Percentiles rank a stretch among this genome's conserved stretches.
These are phyloP conservation scores for Propithecus deckenii DNA, from an alignment of 2,797 vertebrate genomes.

Conservation along the genomic window DNA sequence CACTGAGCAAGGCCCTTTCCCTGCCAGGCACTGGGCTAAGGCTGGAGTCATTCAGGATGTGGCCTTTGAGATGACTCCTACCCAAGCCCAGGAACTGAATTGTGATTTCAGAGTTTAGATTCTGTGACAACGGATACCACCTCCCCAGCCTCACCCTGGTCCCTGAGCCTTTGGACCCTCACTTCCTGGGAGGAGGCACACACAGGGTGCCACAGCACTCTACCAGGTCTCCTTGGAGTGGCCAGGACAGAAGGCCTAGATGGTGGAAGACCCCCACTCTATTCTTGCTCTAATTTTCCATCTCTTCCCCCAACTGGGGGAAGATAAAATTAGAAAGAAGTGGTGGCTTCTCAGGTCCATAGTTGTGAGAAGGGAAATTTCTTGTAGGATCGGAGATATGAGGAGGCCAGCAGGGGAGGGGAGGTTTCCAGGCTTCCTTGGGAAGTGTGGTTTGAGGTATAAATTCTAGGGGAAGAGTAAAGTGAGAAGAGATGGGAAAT, in stretches of 20 bases:
- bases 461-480: neutral
- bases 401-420: neutral
- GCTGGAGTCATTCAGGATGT: neutral
- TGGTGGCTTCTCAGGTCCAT: neutral
- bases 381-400: neutral
- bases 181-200: neutral
- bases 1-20: neutral
- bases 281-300: slow-evolving; percentile 1
- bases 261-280: neutral
- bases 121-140: neutral
- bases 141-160: neutral
- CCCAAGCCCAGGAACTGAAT: neutral
- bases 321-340: neutral
- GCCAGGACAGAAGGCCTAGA: neutral
- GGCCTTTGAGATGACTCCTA: neutral
- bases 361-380: neutral
- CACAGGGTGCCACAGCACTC: neutral
- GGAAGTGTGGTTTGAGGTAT: neutral
- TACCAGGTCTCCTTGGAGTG: neutral
- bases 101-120: slow-evolving; percentile 31
- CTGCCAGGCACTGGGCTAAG: neutral
- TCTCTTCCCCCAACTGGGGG: neutral
- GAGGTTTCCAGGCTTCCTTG: neutral
- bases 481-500: neutral
- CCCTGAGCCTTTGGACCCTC: neutral